phyloP scores from a whole-genome alignment of 2,797 vertebrate species.

The Microctenopoma stevenorrisi region DNA sequence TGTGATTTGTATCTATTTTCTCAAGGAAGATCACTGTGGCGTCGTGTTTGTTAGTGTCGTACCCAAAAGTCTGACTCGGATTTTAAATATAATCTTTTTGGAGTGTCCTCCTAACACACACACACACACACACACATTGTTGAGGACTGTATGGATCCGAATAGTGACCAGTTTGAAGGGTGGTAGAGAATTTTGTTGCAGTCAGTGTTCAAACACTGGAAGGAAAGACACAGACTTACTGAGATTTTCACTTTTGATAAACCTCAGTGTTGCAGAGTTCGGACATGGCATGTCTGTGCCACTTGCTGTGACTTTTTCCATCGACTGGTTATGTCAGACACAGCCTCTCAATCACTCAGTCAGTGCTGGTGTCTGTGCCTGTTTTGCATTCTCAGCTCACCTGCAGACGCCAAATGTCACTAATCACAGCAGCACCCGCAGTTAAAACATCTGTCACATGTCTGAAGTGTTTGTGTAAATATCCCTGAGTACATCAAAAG shows the following conservation, averaged over 20 bases:
- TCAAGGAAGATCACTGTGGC: constrained; percentile 42
- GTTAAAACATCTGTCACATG: not conserved
- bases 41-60: constrained; percentile 49
- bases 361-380: not conserved
- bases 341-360: constrained; percentile 17
- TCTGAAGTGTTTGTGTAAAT: constrained; percentile 83
- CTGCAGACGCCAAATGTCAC: constrained; percentile 20
- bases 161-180: not conserved
- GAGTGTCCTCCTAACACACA: constrained; percentile 7
- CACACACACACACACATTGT: not conserved
- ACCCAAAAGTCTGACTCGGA: constrained; percentile 8
- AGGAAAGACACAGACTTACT: not conserved
- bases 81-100: constrained; percentile 21
- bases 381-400: not conserved
- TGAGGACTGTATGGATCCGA: not conserved
- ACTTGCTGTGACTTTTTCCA: constrained; percentile 41
- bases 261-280: not conserved
- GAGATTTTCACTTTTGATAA: not conserved
- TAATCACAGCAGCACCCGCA: constrained; percentile 1
- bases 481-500: constrained; percentile 86
- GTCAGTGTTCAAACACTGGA: not conserved
- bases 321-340: constrained; percentile 10
- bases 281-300: not conserved
- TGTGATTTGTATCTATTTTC: constrained; percentile 62
- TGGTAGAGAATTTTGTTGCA: not conserved